Evolutionary conservation across 1,140 invertebrate genomes (phyloP), one percentile per base, ranked within the genome.

Genomic region (Brachionus rubens): DNA sequence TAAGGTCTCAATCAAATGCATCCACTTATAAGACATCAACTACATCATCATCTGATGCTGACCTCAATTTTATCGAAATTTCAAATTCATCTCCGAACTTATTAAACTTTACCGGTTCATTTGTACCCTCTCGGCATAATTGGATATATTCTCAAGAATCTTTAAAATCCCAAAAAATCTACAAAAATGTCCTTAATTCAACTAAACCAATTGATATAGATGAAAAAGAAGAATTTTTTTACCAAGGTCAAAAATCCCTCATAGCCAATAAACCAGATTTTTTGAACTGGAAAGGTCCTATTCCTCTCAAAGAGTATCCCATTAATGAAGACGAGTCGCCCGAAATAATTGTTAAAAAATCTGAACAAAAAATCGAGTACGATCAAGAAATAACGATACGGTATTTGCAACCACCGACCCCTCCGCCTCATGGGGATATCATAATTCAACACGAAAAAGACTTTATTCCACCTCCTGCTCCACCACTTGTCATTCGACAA

Each of bases 281-380:
- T 36, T 10, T 21, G 14, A 10, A 24, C 24, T 72, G 68, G 68
- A 48, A 30, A 36, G 68, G 68, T 26, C 21, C 46, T 40, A 50
- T 72, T 14, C 46, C 46, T 0, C 46, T 72, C 12, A n/a, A 12
- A 14, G 10, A 72, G 6, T 76, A 76, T 46, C 52, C 52, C 28
- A 68, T 77, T 52, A 77, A 77, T 70, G 43, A 67, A 50, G 76
- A 77, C 43, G 4, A 54, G 30, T 48, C 47, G 16, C 76, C 76
- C 3, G 47, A 77, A 68, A 43, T 77, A 19, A 43, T 77, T 41
- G 19, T 28, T 3, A 47, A 52, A 56, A 46, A 62, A 24, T 0
- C 24, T 2, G 26, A 67, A 4, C 26, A 50, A 46, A 43, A 41
- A 46, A 28, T 76, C 16, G 54, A 59, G 24, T 77, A 77, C 33